Base-by-base conservation (phyloP, 1,140 invertebrate species). In the Rhopalosiphum maidis region DNA sequence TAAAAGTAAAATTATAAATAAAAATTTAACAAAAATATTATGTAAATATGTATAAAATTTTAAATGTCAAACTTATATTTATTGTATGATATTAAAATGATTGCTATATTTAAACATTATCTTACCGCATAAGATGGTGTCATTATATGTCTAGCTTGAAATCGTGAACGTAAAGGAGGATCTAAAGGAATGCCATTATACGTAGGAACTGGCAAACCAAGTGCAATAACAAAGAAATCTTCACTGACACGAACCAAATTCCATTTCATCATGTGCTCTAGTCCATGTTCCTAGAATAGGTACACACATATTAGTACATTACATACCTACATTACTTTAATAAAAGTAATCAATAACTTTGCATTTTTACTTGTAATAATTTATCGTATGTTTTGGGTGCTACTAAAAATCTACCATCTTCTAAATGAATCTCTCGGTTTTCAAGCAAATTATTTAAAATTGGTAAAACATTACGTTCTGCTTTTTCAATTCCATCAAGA, bases 381-480 rank as follows among this genome's bases (percentile, higher is more conserved):
- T 98, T 98, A 95, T 99, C 98, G 95, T 99, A 99, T 95, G 98
- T 96, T 6, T 96, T 95, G 46, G 98, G 97, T 5, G 98, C 97
- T 94, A 99, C 97, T 30, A 99, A 96, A 95, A 99, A 98, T 94
- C 98, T 96, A 1, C 99, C 99, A 96, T 99, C 99, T 96, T 99
- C 99, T 85, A 99, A 96, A 95, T 99, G 98, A 98, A 99, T 99
- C 95, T 99, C 99, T 90, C 99, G 96, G 95, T 99, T 99, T 96
- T 99, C 99, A n/a, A 99, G 95, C 48, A 99, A 96, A 96, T 99
- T 99, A 95, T 99, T 99, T n/a, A 99, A 95, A 77, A 99, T 97
- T 83, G 99, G 99, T 85, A 99, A 96, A 51, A 99, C 98, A 96
- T 99, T 99, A 93, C 99, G 95, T 95, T 99, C 99, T 0, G 98